Evolutionary conservation across 2,888 invertebrate genomes (phyloP).

Genomic region (Reticulitermes lucifugus): DNA sequence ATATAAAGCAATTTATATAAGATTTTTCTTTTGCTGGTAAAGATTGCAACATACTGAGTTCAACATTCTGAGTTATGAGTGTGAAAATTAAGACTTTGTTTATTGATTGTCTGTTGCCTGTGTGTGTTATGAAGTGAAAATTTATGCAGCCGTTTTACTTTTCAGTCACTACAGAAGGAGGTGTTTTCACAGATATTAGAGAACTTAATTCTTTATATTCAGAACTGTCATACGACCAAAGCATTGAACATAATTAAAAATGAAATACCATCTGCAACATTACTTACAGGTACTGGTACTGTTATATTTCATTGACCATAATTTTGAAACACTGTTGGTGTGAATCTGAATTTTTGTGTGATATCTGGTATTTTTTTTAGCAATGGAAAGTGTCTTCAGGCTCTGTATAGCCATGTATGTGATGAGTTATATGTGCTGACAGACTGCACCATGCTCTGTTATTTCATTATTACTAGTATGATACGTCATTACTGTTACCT

Average conservation of each 20-base stretch:
- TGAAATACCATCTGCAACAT: slow-evolving; percentile 71
- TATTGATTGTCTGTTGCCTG: not conserved
- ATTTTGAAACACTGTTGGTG: not conserved
- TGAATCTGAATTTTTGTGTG: not conserved
- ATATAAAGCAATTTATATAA: not conserved
- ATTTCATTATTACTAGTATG: too few species aligned
- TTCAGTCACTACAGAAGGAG: slow-evolving; percentile 70
- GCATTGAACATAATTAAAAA: slow-evolving; percentile 54
- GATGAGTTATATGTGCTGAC: too few species aligned
- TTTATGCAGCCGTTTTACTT: slow-evolving; percentile 47
- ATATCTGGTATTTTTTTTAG: too few species aligned
- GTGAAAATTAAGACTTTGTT: not conserved
- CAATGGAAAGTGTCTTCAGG: too few species aligned
- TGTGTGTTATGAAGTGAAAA: not conserved
- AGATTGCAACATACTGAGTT: too few species aligned
- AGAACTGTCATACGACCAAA: slow-evolving; percentile 63
- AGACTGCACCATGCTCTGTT: too few species aligned
- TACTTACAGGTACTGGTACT: slow-evolving; percentile 67
- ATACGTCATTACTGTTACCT: too few species aligned
- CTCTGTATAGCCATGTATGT: too few species aligned
- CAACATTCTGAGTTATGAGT: not conserved
- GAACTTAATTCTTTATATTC: slow-evolving; percentile 72
- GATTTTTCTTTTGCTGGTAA: not conserved
- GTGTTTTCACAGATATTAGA: slow-evolving; percentile 71
- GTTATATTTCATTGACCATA: not conserved